These are phyloP conservation scores for Himalopsyche kuldschensis DNA, from an alignment of 2,888 invertebrate species.

Conservation along the genomic window DNA sequence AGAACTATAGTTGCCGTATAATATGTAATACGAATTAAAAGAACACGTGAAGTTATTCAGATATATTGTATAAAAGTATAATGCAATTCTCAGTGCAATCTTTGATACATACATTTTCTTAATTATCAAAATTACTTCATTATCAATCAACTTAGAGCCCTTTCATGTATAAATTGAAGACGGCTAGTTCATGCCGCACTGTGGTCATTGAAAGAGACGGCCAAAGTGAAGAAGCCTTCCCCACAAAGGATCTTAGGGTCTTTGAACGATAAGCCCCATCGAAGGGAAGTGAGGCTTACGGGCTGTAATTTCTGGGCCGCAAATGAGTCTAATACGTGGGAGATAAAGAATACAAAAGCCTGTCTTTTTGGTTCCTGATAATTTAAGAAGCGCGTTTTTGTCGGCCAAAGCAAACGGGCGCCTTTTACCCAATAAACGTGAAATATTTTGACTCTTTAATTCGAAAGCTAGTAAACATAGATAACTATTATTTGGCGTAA, in stretches of 20 bases:
- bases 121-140: too few species aligned
- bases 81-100: too few species aligned
- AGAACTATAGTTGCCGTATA: too few species aligned
- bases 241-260: not conserved
- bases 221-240: not conserved
- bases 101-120: too few species aligned
- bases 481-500: not conserved
- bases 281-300: not conserved
- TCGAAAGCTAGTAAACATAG: not conserved
- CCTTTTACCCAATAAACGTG: not conserved
- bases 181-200: not conserved
- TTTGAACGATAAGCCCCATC: constrained; percentile 4
- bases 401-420: not conserved
- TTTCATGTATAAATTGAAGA: too few species aligned
- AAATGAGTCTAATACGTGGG: not conserved
- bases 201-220: not conserved
- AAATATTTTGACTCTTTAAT: not conserved
- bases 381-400: not conserved
- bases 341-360: not conserved
- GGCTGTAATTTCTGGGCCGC: not conserved
- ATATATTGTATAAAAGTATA: too few species aligned
- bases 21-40: too few species aligned
- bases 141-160: too few species aligned
- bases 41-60: too few species aligned
- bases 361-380: constrained; percentile 1